Evolutionary conservation across 2,797 vertebrate species (phyloP).

Genomic region (Gymnoscopelus braueri): DNA sequence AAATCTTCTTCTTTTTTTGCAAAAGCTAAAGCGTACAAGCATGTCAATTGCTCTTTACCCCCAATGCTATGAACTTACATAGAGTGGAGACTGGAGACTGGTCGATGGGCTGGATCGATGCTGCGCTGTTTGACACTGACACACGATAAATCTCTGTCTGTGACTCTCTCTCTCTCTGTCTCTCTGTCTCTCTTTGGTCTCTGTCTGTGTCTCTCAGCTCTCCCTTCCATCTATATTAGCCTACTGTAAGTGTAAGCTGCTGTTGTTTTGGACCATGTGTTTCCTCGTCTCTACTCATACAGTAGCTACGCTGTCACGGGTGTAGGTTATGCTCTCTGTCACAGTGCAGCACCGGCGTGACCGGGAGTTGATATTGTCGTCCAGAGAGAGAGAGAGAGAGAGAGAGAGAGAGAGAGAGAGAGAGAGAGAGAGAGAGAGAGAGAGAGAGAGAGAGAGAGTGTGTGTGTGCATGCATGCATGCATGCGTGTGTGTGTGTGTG

Average conservation of each 20-base stretch:
- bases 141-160: neutral
- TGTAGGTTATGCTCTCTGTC: neutral
- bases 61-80: slow-evolving; percentile 46
- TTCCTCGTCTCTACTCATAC: neutral
- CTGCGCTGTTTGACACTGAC: slow-evolving; percentile 3
- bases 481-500: slow-evolving; percentile 12
- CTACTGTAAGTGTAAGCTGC: no score
- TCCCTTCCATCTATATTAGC: neutral
- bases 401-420: slow-evolving; percentile 16
- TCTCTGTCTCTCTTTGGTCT: neutral
- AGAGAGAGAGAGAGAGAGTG: slow-evolving; percentile 1
- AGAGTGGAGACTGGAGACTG: neutral
- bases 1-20: slow-evolving; percentile 14
- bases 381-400: slow-evolving; percentile 22
- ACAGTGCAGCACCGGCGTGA: neutral
- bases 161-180: neutral
- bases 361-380: slow-evolving; percentile 1
- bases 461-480: slow-evolving; percentile 26
- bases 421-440: slow-evolving; percentile 16
- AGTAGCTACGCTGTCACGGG: no score
- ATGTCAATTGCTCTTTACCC: slow-evolving; percentile 65
- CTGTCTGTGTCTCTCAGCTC: neutral
- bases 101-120: neutral
- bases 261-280: no score
- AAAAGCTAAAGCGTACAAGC: slow-evolving; percentile 32